phyloP scores from a whole-genome alignment of 2,113 vertebrate genomes.

The Ursus arctos region DNA sequence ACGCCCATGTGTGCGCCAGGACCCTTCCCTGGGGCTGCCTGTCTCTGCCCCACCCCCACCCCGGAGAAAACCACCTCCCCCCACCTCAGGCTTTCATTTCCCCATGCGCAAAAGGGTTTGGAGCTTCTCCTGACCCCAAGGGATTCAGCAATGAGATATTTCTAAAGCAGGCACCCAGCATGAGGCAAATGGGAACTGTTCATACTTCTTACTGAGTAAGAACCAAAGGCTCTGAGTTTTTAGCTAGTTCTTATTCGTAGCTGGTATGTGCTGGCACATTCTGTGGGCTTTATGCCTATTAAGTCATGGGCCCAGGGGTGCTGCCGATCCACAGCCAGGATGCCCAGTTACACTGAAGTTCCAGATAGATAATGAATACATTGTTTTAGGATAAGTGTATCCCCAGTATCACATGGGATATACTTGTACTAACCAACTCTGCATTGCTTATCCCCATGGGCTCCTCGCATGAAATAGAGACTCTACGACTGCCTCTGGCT shows the following conservation, averaged over 20 bases:
- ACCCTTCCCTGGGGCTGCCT: accelerated
- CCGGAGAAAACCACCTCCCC: accelerated
- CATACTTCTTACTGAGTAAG: background rate
- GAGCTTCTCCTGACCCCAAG: background rate
- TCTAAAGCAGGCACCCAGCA: background rate
- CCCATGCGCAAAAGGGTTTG: background rate
- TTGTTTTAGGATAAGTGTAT: background rate
- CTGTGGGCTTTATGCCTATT: accelerated
- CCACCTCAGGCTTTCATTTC: background rate
- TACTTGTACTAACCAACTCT: background rate
- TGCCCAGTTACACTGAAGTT: background rate
- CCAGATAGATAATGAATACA: background rate
- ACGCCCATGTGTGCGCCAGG: accelerated
- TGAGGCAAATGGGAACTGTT: background rate
- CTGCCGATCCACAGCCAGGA: background rate
- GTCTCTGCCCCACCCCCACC: too few relatives aligned
- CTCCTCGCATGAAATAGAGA: background rate
- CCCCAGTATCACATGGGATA: background rate
- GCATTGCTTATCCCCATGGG: background rate
- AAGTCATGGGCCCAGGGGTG: background rate
- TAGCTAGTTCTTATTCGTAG: background rate
- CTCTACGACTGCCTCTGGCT: background rate
- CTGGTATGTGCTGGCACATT: background rate
- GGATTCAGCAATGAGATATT: background rate
- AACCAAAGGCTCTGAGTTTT: background rate